phyloP scores from a whole-genome alignment of 2,888 invertebrate genomes.

The Aporophyla lueneburgensis region DNA sequence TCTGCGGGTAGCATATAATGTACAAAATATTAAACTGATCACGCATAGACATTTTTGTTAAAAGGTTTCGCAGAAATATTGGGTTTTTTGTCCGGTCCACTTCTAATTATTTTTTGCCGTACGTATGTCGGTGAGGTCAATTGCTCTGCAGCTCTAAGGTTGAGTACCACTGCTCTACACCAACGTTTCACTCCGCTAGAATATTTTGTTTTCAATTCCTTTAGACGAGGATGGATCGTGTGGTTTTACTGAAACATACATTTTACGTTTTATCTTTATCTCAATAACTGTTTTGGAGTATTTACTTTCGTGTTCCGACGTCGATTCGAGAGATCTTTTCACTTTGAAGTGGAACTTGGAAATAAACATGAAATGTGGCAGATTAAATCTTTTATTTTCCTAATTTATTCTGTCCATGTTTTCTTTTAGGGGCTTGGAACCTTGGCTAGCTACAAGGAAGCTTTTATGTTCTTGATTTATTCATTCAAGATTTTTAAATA shows the following conservation, averaged over 20 bases:
- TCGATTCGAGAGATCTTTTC: neutral
- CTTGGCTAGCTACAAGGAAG: too few species aligned
- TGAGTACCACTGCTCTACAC: slow-evolving; percentile 25
- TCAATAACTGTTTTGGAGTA: slow-evolving; percentile 35
- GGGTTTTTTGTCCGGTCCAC: neutral
- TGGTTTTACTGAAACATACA: slow-evolving; percentile 51
- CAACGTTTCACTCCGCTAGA: slow-evolving; percentile 54
- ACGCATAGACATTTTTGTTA: too few species aligned
- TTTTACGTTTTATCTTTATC: slow-evolving; percentile 39
- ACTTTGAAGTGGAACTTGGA: slow-evolving; percentile 11
- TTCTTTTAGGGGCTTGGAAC: neutral
- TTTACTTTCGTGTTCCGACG: slow-evolving; percentile 26
- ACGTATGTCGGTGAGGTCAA: too few species aligned
- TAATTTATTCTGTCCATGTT: neutral
- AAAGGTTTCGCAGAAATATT: neutral
- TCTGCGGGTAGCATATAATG: neutral
- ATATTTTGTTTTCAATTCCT: slow-evolving; percentile 63
- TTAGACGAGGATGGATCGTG: slow-evolving; percentile 58
- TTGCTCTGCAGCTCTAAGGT: neutral
- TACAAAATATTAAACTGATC: neutral
- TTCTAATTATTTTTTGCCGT: neutral
- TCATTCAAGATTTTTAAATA: too few species aligned
- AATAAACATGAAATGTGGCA: neutral
- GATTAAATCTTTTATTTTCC: neutral
- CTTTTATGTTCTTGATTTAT: too few species aligned